These are phyloP conservation scores for Digitonthophagus gazella DNA, from an alignment of 2,888 invertebrate species.

Conservation along the genomic window DNA sequence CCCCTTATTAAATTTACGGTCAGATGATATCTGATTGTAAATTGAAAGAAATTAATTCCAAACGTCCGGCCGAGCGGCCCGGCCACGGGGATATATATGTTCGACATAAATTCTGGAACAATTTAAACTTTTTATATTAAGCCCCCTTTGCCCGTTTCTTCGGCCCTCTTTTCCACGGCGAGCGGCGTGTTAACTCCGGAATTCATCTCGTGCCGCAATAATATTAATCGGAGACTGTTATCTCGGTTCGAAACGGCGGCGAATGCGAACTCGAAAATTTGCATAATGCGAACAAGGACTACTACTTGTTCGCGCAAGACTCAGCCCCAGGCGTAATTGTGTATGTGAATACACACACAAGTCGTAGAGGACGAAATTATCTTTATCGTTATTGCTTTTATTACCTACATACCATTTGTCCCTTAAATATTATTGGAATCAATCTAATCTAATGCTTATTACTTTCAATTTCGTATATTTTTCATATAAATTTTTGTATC, in stretches of 20 bases:
- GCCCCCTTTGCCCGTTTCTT: neutral
- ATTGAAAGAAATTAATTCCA: slow-evolving; percentile 16
- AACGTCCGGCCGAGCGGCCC: neutral
- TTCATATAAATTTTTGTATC: too few species aligned
- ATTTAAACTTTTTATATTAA: slow-evolving; percentile 12
- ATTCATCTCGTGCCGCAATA: slow-evolving; percentile 15
- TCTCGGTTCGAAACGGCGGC: neutral
- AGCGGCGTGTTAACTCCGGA: slow-evolving; percentile 8
- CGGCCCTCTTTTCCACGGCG: too few species aligned
- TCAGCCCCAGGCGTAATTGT: too few species aligned
- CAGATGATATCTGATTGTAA: slow-evolving; percentile 17
- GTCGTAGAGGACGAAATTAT: too few species aligned
- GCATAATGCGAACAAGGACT: too few species aligned
- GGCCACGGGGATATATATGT: slow-evolving; percentile 13
- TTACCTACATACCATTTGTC: too few species aligned
- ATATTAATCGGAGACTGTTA: slow-evolving; percentile 9
- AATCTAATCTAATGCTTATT: too few species aligned
- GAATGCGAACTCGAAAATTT: slow-evolving; percentile 4
- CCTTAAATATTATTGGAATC: too few species aligned
- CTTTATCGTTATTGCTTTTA: too few species aligned
- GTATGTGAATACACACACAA: too few species aligned
- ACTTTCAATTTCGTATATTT: too few species aligned
- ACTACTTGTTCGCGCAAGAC: too few species aligned
- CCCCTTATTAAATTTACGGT: slow-evolving; percentile 11
- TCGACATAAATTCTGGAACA: slow-evolving; percentile 18